Base-by-base conservation (phyloP, 2,113 vertebrate species). In the Colius striatus region DNA sequence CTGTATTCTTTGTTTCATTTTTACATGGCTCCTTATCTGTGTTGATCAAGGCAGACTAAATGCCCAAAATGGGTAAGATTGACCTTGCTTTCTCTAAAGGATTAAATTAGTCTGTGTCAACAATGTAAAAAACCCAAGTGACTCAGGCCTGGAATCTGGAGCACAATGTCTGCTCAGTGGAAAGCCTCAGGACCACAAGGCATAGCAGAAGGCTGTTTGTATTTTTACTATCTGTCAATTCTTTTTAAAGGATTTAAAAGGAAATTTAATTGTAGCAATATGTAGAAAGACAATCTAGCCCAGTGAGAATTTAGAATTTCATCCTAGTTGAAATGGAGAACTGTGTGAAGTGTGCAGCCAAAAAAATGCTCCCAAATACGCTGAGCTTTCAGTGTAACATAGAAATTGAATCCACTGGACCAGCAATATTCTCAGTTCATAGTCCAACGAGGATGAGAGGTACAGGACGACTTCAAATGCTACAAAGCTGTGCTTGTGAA, bases 101-200 rank as follows among this genome's bases (percentile, higher is more conserved):
- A 65, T 55, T 68, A 26, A 72, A 68, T 14, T 32, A 3, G 3
- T 65, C 7, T 22, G 3, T 61, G 16, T 51, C 48, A 62, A 22
- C 29, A 48, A 41, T 8, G 4, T 18, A 9, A 60, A 62, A 54
- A 82, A 73, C 9, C 12, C 38, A 41, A 41, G 11, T 70, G 27
- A 21, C 13, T 16, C 6, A 54, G n/a, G 21, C 18, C 29, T 29
- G 41, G 88, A 89, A 74, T 58, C 38, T 61, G 68, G 32, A 71
- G 10, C 26, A 43, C 0, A 0, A 8, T 10, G 2, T 51, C 34
- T 75, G 22, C 26, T 78, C 45, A n/a, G 13, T 5, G 36, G 50
- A n/a, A 50, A 36, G 7, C 43, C 78, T 70, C 60, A 74, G 6
- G 10, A 55, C 34, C 51, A 11, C 19, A 30, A 7, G 15, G 22